Conservation (phyloP, 2,113 vertebrate species). For the Syrmaticus mikado region DNA sequence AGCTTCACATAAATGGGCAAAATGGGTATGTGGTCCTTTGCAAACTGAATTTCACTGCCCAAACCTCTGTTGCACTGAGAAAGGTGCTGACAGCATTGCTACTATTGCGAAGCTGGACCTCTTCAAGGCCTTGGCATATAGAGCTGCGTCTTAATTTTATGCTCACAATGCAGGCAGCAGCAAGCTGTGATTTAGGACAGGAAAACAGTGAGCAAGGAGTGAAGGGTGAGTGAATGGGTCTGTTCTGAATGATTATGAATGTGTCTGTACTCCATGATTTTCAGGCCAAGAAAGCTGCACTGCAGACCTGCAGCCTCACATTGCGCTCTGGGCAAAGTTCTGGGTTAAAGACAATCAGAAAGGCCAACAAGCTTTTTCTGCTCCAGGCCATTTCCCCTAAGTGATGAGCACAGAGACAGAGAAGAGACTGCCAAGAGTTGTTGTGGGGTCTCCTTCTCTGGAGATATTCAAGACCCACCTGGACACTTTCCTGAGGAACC, state of each 20-base stretch:
- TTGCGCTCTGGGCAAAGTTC: neutral
- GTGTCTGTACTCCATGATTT: neutral
- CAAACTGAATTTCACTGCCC: neutral
- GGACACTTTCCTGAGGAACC: no score
- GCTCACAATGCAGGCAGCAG: neutral
- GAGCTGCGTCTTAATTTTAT: neutral
- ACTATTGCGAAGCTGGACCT: neutral
- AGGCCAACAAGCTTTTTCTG: neutral
- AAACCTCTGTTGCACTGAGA: neutral
- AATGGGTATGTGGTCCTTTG: neutral
- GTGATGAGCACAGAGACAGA: neutral
- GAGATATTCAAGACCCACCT: no score
- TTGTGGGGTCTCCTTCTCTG: no score
- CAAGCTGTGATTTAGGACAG: neutral
- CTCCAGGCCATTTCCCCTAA: neutral
- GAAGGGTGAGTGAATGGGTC: neutral
- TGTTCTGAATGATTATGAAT: neutral
- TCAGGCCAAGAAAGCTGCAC: neutral
- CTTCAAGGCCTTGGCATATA: neutral
- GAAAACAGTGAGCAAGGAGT: neutral
- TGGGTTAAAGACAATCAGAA: neutral
- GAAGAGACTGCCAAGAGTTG: no score
- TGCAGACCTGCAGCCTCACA: neutral
- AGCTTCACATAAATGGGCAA: rapidly evolving
- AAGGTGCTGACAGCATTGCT: neutral